These are phyloP conservation scores for Athalia cordata DNA, from an alignment of 2,888 invertebrate species.

Conservation along the genomic window DNA sequence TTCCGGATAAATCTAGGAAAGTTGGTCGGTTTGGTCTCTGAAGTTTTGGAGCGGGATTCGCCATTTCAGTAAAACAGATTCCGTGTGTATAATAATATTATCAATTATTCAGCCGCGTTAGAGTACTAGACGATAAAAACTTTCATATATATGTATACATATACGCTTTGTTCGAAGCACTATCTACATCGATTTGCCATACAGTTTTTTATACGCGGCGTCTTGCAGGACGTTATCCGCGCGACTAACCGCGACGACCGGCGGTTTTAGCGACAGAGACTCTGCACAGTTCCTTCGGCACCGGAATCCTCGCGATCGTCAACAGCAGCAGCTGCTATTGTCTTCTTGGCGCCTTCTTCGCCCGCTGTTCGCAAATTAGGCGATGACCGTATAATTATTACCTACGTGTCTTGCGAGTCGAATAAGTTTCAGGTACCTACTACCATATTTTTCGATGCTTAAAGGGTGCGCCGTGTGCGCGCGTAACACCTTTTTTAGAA, in stretches of 20 bases:
- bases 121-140: too few species aligned
- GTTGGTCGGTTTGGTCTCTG: conserved; percentile 64
- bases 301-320: conserved; percentile 20
- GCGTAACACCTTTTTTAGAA: conserved; percentile 19
- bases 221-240: conserved; percentile 9
- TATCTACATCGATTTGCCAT: background rate
- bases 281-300: background rate
- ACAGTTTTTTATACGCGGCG: background rate
- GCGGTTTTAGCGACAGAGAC: background rate
- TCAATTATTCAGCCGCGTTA: too few species aligned
- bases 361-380: conserved; percentile 62
- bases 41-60: conserved; percentile 60
- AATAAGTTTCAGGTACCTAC: background rate
- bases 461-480: background rate
- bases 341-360: conserved; percentile 59
- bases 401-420: conserved; percentile 35
- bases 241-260: conserved; percentile 32
- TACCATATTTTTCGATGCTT: background rate
- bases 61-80: conserved; percentile 51
- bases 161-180: conserved; percentile 1
- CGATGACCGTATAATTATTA: conserved; percentile 67
- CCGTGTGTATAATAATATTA: too few species aligned
- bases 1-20: conserved; percentile 67
- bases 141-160: too few species aligned
- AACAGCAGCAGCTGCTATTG: background rate